Conservation (phyloP, 2,113 vertebrate genomes). For the Heptranchias perlo region DNA sequence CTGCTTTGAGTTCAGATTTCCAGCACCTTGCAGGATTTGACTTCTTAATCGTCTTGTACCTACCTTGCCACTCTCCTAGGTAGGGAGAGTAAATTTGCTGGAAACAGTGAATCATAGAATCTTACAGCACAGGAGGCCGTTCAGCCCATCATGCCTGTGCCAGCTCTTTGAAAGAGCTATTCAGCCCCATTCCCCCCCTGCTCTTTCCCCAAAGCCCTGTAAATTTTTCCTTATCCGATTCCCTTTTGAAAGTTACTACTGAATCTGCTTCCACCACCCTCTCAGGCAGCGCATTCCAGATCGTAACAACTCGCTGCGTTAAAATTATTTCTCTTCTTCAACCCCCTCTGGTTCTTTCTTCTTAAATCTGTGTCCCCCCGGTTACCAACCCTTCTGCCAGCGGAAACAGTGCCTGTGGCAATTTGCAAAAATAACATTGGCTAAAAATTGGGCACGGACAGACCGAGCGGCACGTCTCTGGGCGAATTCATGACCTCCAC, state of each 20-base stretch:
- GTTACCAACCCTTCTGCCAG: no score
- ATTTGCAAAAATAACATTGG: not conserved
- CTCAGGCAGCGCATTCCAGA: not conserved
- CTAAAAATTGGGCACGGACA: no score
- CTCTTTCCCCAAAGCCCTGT: no score
- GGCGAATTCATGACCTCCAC: not conserved
- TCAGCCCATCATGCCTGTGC: not conserved
- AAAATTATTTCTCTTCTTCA: not conserved
- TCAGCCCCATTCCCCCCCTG: not conserved
- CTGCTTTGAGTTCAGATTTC: no score
- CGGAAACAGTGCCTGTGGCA: no score
- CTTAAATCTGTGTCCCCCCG: not conserved
- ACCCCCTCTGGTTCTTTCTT: not conserved
- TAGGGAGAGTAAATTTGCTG: no score
- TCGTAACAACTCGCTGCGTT: not conserved
- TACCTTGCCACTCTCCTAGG: no score
- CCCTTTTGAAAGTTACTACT: not conserved
- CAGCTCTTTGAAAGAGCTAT: not conserved
- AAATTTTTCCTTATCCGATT: no score
- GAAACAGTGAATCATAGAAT: no score
- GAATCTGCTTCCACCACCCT: not conserved
- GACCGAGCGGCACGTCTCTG: not conserved
- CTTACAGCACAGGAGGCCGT: no score
- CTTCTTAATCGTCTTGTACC: no score
- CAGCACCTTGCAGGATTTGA: no score